Conservation (phyloP, 2,797 vertebrate genomes). For the Acipenser transmontanus region DNA sequence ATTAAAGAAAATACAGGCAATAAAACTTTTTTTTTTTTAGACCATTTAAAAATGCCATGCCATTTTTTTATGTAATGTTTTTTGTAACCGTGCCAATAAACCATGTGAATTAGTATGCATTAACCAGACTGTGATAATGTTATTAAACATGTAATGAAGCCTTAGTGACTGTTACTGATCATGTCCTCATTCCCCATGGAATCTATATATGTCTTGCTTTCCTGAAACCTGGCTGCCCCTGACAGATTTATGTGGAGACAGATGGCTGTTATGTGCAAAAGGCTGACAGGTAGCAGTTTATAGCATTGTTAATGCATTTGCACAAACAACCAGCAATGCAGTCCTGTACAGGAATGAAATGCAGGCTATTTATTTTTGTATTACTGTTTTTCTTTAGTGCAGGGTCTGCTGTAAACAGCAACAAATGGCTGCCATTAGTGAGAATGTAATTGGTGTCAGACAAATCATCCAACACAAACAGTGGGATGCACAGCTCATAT, state of each 20-base stretch:
- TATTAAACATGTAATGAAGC: constrained; percentile 29
- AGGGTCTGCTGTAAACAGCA: constrained; percentile 76
- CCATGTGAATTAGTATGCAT: background rate
- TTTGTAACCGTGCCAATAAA: background rate
- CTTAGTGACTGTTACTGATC: constrained; percentile 34
- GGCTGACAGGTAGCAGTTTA: constrained; percentile 94
- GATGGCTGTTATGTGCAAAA: constrained; percentile 91
- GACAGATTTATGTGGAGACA: constrained; percentile 92
- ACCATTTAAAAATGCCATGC: background rate
- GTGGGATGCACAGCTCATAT: constrained; percentile 73
- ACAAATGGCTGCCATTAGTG: constrained; percentile 90
- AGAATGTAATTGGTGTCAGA: constrained; percentile 74
- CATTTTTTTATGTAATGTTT: background rate
- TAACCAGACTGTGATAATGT: constrained; percentile 6
- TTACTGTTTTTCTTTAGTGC: constrained; percentile 76
- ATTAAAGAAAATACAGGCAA: no score
- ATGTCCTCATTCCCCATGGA: constrained; percentile 34
- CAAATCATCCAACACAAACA: constrained; percentile 76
- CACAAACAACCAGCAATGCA: constrained; percentile 81
- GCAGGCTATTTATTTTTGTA: constrained; percentile 78
- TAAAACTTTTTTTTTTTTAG: background rate
- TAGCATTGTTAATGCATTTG: constrained; percentile 95
- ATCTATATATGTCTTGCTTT: constrained; percentile 67
- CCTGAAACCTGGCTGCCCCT: constrained; percentile 65
- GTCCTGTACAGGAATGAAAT: constrained; percentile 62